Evolutionary conservation across 2,113 vertebrate species (phyloP), one percentile per base, ranked within the genome.

Genomic region (Tragelaphus imberbis): DNA sequence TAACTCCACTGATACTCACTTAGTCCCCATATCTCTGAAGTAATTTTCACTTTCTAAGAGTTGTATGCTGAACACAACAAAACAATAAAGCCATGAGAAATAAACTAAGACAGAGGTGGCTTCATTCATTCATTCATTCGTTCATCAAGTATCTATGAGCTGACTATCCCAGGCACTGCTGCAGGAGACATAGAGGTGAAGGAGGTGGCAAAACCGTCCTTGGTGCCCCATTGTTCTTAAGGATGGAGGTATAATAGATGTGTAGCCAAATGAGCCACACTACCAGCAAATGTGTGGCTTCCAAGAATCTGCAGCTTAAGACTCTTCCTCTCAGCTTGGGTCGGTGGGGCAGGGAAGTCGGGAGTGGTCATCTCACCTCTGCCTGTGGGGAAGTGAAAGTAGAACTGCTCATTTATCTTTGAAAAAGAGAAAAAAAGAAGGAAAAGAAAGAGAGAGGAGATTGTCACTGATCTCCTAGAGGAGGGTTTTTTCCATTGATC

Each of bases 11-110:
- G 89, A 95, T 79, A 95, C 27, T 95, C 95, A 55, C 71, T 97
- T 30, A 55, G 94, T 96, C 53, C 95, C 94, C 59, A 12, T n/a
- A 51, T 82, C 95, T 97, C 97, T 95, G 33, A 96, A 95, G 94
- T 88, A 84, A 96, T 98, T 97, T 91, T 44, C 17, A 92, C 61
- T 97, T 94, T 97, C 81, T 95, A 58, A 95, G 59, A 88, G 30
- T 58, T 81, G 4, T 93, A 61, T 79, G 51, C 92, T 91, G 81
- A 92, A 93, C 28, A 93, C 53, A 94, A 95, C 9, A 95, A 95
- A 97, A 86, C 79, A 27, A 95, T 55, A 86, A 93, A 88, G 63
- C 40, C n/a, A 84, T 13, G 56, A 80, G 59, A 94, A 94, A 90
- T 75, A 90, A 90, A 91, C 61, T 49, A 68, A 82, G 33, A 90